phyloP scores from a whole-genome alignment of 2,797 vertebrate genomes.

The Parotocinclus haroldoi region DNA sequence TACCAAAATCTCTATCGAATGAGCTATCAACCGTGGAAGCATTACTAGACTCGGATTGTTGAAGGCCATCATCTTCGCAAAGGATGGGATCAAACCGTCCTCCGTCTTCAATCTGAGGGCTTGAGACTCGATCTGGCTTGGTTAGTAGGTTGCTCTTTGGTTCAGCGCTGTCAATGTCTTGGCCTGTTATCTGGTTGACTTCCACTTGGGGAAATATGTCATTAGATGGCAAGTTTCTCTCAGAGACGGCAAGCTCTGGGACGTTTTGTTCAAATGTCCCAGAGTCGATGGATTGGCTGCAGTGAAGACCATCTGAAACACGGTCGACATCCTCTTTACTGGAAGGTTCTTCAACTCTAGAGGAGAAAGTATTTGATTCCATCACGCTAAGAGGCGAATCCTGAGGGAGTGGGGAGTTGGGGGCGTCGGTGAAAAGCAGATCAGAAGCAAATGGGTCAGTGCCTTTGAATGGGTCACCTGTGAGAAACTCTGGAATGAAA shows the following conservation, averaged over 20 bases:
- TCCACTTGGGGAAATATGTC: slow-evolving; percentile 18
- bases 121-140: neutral
- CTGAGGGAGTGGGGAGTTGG: slow-evolving; percentile 62
- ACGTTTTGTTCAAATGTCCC: slow-evolving; percentile 26
- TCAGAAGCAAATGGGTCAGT: slow-evolving; percentile 84
- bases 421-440: slow-evolving; percentile 72
- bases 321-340: slow-evolving; percentile 16
- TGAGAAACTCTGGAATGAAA: slow-evolving; percentile 78
- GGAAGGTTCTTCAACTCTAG: slow-evolving; percentile 5
- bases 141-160: too few relatives aligned
- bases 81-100: slow-evolving; percentile 30
- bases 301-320: slow-evolving; percentile 16
- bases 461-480: slow-evolving; percentile 84
- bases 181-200: slow-evolving; percentile 6
- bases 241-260: slow-evolving; percentile 17
- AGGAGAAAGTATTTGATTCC: slow-evolving; percentile 12
- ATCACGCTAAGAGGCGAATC: slow-evolving; percentile 72
- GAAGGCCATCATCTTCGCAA: slow-evolving; percentile 12
- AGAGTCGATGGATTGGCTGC: slow-evolving; percentile 33
- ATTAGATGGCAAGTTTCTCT: slow-evolving; percentile 10
- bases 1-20: slow-evolving; percentile 34
- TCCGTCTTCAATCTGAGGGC: slow-evolving; percentile 2
- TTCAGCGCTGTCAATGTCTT: slow-evolving; percentile 16
- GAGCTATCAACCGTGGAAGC: slow-evolving; percentile 42
- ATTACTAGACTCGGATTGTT: slow-evolving; percentile 33